Conservation (phyloP, 2,113 vertebrate genomes). For the Otocyon megalotis region DNA sequence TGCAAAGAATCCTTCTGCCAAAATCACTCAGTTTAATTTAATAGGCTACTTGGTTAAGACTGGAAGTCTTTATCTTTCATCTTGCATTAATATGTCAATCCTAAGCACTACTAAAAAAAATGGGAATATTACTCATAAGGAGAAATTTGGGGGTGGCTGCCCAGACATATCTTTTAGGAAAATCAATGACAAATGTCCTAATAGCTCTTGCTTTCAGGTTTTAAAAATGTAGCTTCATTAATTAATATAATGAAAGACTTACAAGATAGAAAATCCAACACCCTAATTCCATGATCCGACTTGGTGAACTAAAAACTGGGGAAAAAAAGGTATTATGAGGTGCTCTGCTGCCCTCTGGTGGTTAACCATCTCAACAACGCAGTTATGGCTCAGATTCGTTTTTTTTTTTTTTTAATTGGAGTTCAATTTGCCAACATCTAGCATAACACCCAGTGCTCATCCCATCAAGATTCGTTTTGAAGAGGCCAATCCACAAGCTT, state of each 20-base stretch:
- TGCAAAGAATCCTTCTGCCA: conserved; percentile 36
- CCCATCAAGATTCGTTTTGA: background rate
- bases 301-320: background rate
- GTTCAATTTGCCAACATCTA: too few relatives aligned
- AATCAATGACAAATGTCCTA: background rate
- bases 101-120: background rate
- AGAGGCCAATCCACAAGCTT: background rate
- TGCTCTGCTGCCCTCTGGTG: conserved; percentile 85
- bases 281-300: background rate
- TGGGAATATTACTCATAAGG: background rate
- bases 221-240: background rate
- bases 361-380: background rate
- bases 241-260: background rate
- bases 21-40: conserved; percentile 60
- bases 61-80: conserved; percentile 23
- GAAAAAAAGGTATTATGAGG: background rate
- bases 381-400: background rate
- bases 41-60: conserved; percentile 28
- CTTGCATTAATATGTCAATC: background rate
- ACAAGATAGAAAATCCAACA: background rate
- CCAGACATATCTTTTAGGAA: conserved; percentile 1
- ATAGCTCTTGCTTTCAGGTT: background rate
- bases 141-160: background rate
- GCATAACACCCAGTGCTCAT: too few relatives aligned
- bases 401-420: too few relatives aligned